Conservation (phyloP, 2,797 vertebrate genomes). For the Loriculus beryllinus region DNA sequence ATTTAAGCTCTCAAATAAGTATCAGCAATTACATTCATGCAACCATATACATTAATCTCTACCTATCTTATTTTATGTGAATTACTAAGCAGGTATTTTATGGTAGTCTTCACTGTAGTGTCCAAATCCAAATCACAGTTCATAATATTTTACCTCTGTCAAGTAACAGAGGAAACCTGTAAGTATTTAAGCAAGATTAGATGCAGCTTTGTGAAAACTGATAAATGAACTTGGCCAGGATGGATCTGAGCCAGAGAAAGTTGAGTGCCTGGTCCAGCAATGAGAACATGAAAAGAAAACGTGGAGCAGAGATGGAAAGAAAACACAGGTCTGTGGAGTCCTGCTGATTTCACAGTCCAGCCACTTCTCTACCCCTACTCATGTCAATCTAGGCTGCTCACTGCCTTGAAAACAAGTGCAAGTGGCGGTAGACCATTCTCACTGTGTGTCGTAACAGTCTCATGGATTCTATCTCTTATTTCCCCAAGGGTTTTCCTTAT, state of each 20-base stretch:
- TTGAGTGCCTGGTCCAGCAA: not conserved
- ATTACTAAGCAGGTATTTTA: conserved; percentile 13
- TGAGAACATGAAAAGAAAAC: not conserved
- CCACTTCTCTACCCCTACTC: not conserved
- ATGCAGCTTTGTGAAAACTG: not conserved
- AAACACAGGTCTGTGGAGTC: not conserved
- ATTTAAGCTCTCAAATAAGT: conserved; percentile 1
- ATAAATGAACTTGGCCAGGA: not conserved
- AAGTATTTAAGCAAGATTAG: not conserved
- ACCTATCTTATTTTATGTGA: conserved; percentile 1
- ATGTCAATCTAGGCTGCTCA: accelerated
- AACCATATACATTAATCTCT: not conserved
- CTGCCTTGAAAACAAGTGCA: not conserved
- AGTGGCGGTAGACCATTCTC: not conserved
- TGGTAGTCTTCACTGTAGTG: not conserved
- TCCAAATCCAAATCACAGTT: not conserved
- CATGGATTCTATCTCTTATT: not conserved
- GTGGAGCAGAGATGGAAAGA: not conserved
- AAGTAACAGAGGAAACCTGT: not conserved
- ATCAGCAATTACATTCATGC: not conserved
- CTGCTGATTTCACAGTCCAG: not conserved
- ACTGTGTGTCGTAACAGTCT: not conserved
- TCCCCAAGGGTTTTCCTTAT: not conserved
- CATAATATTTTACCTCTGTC: conserved; percentile 1
- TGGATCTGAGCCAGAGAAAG: not conserved